Conservation (phyloP, 2,113 vertebrate genomes). For the Scolopax mira region DNA sequence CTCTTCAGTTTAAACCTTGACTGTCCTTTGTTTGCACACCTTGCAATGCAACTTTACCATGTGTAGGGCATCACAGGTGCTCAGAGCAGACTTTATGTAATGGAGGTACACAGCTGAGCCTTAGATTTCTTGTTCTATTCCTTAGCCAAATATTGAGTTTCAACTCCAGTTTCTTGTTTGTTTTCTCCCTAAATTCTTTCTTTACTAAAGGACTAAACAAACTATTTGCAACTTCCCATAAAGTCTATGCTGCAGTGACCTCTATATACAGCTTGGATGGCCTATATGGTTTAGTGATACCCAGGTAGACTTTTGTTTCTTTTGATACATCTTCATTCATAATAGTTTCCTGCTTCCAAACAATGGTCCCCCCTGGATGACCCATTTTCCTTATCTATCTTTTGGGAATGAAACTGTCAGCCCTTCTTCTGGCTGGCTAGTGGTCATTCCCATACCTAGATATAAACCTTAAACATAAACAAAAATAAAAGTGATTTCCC, state of each 20-base stretch:
- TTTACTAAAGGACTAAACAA: not conserved
- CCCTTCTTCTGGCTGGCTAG: not conserved
- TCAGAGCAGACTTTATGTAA: not conserved
- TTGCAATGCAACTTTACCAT: not conserved
- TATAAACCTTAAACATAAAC: too few relatives aligned
- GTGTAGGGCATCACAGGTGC: too few relatives aligned
- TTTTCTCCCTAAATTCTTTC: not conserved
- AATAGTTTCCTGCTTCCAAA: not conserved
- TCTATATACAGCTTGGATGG: not conserved
- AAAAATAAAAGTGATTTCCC: not conserved
- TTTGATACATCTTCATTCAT: not conserved
- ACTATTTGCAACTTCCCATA: not conserved
- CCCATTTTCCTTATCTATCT: not conserved
- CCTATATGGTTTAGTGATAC: not conserved
- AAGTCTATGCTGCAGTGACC: not conserved
- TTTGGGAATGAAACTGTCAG: not conserved
- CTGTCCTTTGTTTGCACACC: not conserved
- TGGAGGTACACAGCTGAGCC: not conserved
- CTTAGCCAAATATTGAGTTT: not conserved
- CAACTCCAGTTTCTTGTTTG: not conserved
- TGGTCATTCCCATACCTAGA: not conserved
- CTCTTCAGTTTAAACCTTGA: fast-evolving
- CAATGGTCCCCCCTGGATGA: not conserved
- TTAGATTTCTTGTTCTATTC: not conserved
- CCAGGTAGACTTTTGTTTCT: not conserved